phyloP scores from a whole-genome alignment of 2,113 vertebrate species.

The Phodopus roborovskii region DNA sequence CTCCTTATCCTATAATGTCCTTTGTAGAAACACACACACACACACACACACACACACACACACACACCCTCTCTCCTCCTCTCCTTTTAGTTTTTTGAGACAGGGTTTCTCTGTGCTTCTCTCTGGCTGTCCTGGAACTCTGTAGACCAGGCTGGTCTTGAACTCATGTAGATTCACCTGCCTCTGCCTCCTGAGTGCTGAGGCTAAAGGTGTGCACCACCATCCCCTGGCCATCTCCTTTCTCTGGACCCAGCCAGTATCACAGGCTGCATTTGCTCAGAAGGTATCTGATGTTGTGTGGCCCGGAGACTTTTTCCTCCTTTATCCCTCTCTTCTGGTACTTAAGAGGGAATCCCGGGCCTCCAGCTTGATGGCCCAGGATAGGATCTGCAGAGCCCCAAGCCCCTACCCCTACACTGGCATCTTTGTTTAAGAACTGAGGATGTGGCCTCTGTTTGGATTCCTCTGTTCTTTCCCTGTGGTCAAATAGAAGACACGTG shows the following conservation, averaged over 20 bases:
- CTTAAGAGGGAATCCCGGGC: not conserved
- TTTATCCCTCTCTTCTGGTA: not conserved
- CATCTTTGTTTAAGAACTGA: not conserved
- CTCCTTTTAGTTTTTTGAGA: not conserved
- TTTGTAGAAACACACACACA: not conserved
- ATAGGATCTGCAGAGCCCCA: not conserved
- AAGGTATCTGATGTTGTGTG: not conserved
- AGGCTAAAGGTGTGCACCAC: not conserved
- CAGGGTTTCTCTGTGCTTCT: not conserved
- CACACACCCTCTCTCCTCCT: fast-evolving
- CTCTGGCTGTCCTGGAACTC: not conserved
- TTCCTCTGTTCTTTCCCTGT: not conserved
- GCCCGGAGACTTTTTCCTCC: not conserved
- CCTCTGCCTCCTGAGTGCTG: not conserved
- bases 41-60: not conserved
- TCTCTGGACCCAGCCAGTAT: not conserved
- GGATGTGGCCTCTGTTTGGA: not conserved
- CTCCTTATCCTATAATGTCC: not conserved
- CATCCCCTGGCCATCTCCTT: not conserved
- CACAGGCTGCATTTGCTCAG: not conserved
- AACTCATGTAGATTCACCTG: not conserved
- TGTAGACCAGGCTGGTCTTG: not conserved
- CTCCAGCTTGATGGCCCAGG: not conserved
- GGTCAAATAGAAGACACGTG: not conserved
- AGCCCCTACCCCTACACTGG: not conserved